A percentile compares a stretch with the other conserved stretches of the same genome.
Evolutionary conservation across 2,797 vertebrate genomes (phyloP).

Genomic region (Coluber constrictor): DNA sequence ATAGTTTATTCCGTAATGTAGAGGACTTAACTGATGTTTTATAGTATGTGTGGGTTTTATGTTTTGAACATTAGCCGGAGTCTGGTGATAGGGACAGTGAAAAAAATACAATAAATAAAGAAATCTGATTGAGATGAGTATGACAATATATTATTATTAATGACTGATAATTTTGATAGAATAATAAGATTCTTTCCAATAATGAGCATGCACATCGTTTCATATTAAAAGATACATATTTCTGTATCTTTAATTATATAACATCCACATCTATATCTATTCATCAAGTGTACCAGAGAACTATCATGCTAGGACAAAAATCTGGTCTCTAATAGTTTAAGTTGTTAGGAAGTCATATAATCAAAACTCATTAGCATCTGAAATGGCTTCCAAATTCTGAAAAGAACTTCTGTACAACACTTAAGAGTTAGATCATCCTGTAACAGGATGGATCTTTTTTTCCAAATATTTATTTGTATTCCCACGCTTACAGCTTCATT

Average conservation of each 20-base stretch:
- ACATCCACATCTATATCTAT: background rate
- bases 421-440: background rate
- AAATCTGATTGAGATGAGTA: background rate
- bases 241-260: background rate
- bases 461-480: constrained; percentile 5
- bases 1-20: background rate
- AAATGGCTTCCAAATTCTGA: constrained; percentile 18
- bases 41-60: background rate
- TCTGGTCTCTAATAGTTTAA: background rate
- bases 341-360: background rate
- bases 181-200: background rate
- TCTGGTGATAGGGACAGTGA: background rate
- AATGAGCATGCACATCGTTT: background rate
- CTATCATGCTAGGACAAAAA: background rate
- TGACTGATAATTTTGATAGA: background rate
- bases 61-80: background rate
- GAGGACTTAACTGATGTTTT: background rate
- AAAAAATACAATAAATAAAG: background rate
- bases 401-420: background rate
- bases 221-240: background rate
- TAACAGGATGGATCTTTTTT: background rate
- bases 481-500: background rate
- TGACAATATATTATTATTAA: background rate
- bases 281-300: background rate
- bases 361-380: background rate